These are phyloP conservation scores for Aphelenchoides fujianensis DNA, from an alignment of 1,140 invertebrate genomes.

Conservation along the genomic window DNA sequence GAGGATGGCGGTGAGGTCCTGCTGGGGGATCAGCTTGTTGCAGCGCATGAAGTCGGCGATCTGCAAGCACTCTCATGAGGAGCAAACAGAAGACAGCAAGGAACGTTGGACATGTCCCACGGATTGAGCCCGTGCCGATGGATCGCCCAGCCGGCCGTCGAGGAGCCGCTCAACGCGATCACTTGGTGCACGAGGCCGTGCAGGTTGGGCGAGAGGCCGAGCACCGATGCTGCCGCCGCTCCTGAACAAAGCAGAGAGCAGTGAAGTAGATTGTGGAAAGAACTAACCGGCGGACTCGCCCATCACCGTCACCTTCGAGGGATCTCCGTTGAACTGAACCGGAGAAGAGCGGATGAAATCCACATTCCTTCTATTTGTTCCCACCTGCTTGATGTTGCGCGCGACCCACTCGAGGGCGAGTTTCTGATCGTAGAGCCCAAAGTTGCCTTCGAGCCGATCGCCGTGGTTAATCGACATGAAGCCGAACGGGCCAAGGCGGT, in stretches of 20 bases:
- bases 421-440: conserved; percentile 53
- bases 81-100: too few relatives aligned
- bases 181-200: conserved; percentile 54
- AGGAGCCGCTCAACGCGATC: conserved; percentile 56
- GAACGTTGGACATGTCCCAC: conserved; percentile 60
- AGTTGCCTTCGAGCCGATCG: conserved; percentile 49
- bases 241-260: too few relatives aligned
- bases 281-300: conserved; percentile 68
- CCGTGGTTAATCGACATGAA: conserved; percentile 57
- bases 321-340: conserved; percentile 63
- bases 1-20: conserved; percentile 53
- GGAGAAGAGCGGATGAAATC: too few relatives aligned
- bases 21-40: conserved; percentile 54
- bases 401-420: conserved; percentile 70
- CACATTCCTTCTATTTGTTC: too few relatives aligned
- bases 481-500: conserved; percentile 81
- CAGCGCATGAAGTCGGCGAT: conserved; percentile 52
- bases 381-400: conserved; percentile 62
- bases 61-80: too few relatives aligned
- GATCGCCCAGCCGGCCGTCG: conserved; percentile 59
- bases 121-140: conserved; percentile 48
- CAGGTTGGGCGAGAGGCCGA: conserved; percentile 66
- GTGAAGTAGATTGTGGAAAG: too few relatives aligned
- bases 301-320: conserved; percentile 68
- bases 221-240: conserved; percentile 76